phyloP scores from a whole-genome alignment of 2,113 vertebrate genomes.

The Sapayoa aenigma region DNA sequence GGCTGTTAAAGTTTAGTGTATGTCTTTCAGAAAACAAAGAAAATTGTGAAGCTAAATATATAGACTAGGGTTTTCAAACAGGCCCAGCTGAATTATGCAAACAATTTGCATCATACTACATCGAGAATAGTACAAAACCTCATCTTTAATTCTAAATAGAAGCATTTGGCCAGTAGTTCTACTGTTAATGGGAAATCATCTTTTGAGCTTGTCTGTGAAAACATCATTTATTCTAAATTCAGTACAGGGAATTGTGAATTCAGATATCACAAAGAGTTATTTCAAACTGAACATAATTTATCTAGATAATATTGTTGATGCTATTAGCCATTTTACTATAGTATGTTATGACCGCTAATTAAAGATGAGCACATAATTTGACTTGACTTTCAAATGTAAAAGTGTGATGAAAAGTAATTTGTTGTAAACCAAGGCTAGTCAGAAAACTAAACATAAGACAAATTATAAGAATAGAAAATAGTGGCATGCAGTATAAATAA shows the following conservation, averaged over 20 bases:
- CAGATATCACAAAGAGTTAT: neutral
- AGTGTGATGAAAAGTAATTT: neutral
- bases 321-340: neutral
- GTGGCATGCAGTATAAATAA: neutral
- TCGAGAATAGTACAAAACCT: neutral
- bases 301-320: neutral
- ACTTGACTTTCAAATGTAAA: neutral
- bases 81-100: neutral
- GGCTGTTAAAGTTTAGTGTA: neutral
- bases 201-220: neutral
- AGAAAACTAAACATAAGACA: neutral
- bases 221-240: neutral
- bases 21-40: neutral
- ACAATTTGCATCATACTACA: neutral
- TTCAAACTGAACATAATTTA: neutral
- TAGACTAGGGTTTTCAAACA: neutral
- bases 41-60: neutral
- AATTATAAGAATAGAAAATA: neutral
- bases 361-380: neutral
- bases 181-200: neutral
- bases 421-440: neutral
- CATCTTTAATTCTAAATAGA: neutral
- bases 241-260: neutral
- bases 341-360: neutral
- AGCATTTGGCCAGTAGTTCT: neutral